Conservation (phyloP, 2,113 vertebrate genomes). For the Austrofundulus limnaeus region DNA sequence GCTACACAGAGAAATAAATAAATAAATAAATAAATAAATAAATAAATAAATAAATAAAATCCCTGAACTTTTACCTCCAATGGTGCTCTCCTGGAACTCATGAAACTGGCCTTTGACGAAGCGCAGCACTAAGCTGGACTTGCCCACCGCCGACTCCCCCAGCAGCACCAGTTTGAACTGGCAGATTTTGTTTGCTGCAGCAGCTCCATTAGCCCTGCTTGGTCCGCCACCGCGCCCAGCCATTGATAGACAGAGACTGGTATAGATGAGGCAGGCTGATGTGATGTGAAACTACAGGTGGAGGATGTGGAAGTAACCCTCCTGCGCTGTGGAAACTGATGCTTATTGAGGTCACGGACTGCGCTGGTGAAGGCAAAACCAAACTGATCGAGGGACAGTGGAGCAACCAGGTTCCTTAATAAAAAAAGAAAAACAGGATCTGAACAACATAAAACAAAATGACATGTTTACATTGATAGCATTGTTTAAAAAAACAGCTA, state of each 20-base stretch:
- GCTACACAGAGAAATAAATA: too few species aligned
- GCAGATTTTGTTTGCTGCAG: constrained; percentile 82
- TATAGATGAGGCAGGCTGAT: constrained; percentile 15
- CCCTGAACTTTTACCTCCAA: constrained; percentile 77
- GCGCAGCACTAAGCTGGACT: constrained; percentile 85
- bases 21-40: too few species aligned
- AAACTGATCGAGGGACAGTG: neutral
- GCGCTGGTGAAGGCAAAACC: neutral
- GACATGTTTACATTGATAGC: too few species aligned
- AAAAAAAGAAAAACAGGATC: too few species aligned
- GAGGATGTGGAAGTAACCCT: neutral
- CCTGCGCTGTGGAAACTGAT: neutral
- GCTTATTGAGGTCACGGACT: too few species aligned
- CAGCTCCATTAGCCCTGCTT: constrained; percentile 82
- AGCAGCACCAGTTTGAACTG: constrained; percentile 86
- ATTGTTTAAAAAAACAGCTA: too few species aligned
- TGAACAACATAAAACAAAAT: too few species aligned
- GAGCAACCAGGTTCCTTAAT: constrained; percentile 1
- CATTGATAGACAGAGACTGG: constrained; percentile 74
- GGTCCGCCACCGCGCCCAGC: constrained; percentile 85
- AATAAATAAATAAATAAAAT: too few species aligned
- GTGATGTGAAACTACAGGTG: constrained; percentile 13
- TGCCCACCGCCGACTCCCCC: constrained; percentile 85
- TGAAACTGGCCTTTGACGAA: constrained; percentile 88
- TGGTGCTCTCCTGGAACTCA: constrained; percentile 85